These are phyloP conservation scores for Pseudachorutes palmiensis DNA, from an alignment of 1,140 invertebrate genomes.

Conservation along the genomic window DNA sequence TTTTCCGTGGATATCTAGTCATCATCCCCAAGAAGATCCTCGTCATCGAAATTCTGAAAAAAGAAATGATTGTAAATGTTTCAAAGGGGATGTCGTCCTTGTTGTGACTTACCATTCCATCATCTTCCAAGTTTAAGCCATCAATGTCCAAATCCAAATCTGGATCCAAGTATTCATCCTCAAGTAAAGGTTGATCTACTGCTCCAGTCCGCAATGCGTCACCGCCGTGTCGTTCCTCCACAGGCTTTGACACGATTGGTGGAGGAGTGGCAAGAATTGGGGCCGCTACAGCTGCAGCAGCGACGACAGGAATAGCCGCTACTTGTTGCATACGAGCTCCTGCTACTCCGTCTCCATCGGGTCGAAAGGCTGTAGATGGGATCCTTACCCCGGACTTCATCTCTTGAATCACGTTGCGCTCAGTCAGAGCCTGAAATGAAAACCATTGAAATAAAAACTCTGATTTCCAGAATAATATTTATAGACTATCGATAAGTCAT, in stretches of 20 bases:
- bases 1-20: not conserved
- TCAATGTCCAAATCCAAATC: slow-evolving; percentile 49
- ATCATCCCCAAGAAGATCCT: slow-evolving; percentile 54
- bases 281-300: slow-evolving; percentile 19
- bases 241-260: not conserved
- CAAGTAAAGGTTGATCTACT: not conserved
- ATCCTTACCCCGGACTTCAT: slow-evolving; percentile 45
- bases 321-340: slow-evolving; percentile 22
- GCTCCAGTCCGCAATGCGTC: not conserved
- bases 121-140: slow-evolving; percentile 42
- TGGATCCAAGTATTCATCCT: slow-evolving; percentile 43
- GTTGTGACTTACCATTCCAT: slow-evolving; percentile 31
- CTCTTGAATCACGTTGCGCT: slow-evolving; percentile 64
- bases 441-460: too few relatives aligned
- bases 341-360: slow-evolving; percentile 48
- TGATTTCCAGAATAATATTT: not conserved
- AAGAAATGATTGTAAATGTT: slow-evolving; percentile 32
- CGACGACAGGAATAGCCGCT: not conserved
- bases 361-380: slow-evolving; percentile 26
- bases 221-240: not conserved
- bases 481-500: not conserved
- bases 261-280: slow-evolving; percentile 22
- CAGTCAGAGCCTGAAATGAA: slow-evolving; percentile 54
- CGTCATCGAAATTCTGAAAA: slow-evolving; percentile 57
- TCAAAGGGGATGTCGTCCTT: not conserved